phyloP scores from a whole-genome alignment of 2,113 vertebrate genomes.

The Aramus guarauna region DNA sequence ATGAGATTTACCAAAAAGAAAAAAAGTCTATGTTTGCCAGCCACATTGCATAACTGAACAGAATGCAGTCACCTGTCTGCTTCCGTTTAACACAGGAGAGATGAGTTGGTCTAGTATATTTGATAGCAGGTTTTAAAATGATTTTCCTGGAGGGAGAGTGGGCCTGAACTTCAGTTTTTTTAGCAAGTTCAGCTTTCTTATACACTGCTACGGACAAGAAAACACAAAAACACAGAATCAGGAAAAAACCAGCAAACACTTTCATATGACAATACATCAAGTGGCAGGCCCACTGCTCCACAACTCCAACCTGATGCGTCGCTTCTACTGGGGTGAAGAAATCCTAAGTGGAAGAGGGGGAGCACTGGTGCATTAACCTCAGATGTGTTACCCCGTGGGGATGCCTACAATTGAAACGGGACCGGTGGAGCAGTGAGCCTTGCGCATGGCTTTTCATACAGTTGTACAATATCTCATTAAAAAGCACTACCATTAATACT shows the following conservation, averaged over 20 bases:
- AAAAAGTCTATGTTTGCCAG: constrained; percentile 82
- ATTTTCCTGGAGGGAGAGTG: constrained; percentile 95
- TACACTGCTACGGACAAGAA: constrained; percentile 88
- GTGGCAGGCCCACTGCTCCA: constrained; percentile 32
- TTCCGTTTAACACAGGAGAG: constrained; percentile 96
- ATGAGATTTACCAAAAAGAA: constrained; percentile 74
- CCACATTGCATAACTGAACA: constrained; percentile 82
- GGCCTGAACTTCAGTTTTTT: constrained; percentile 93
- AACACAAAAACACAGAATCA: constrained; percentile 82
- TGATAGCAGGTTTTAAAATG: constrained; percentile 89
- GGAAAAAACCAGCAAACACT: constrained; percentile 58
- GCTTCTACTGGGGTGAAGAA: neutral
- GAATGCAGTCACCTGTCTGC: constrained; percentile 92
- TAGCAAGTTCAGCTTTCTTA: constrained; percentile 95
- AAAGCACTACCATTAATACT: neutral
- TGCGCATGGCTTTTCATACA: neutral
- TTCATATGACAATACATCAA: constrained; percentile 47
- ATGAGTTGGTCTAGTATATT: constrained; percentile 93
- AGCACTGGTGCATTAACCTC: neutral
- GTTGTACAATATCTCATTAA: constrained; percentile 21
- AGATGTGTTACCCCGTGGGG: neutral
- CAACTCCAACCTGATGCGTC: rapidly evolving
- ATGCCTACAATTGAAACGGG: neutral
- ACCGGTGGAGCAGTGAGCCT: constrained; percentile 34
- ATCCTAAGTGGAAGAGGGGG: neutral